phyloP scores from a whole-genome alignment of 2,888 invertebrate genomes.

The Cataglyphis altisquamis region DNA sequence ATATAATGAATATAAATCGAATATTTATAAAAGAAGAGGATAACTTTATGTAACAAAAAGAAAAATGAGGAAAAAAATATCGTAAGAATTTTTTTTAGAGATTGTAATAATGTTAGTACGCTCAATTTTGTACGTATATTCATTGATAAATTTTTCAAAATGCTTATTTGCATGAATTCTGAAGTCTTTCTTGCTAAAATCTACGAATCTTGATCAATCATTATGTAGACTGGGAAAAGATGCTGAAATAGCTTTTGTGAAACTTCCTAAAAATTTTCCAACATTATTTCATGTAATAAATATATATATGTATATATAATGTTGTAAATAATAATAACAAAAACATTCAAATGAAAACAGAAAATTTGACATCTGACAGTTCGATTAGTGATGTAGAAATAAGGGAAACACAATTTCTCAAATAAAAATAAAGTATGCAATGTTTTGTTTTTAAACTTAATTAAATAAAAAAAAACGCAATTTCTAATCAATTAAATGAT shows the following conservation, averaged over 20 bases:
- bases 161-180: not conserved
- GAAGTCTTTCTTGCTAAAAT: not conserved
- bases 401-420: slow-evolving; percentile 62
- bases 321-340: slow-evolving; percentile 38
- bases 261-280: not conserved
- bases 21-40: slow-evolving; percentile 41
- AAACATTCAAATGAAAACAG: slow-evolving; percentile 18
- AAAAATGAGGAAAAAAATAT: slow-evolving; percentile 47
- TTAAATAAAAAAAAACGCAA: slow-evolving; percentile 39
- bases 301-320: slow-evolving; percentile 9
- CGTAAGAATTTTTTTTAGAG: slow-evolving; percentile 42
- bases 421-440: slow-evolving; percentile 19
- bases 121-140: slow-evolving; percentile 35
- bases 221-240: not conserved
- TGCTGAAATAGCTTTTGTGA: slow-evolving; percentile 8
- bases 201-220: not conserved
- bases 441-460: slow-evolving; percentile 30
- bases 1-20: slow-evolving; percentile 73
- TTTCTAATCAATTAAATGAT: not conserved
- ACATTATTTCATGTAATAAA: slow-evolving; percentile 2
- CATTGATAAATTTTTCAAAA: slow-evolving; percentile 44
- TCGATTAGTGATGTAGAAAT: slow-evolving; percentile 66
- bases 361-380: slow-evolving; percentile 40
- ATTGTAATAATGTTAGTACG: not conserved
- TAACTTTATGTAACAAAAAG: slow-evolving; percentile 46